A percentile compares a stretch with the other conserved stretches of the same genome.
These are phyloP conservation scores for Camponotus floridanus DNA, from an alignment of 1,140 invertebrate species.

Conservation along the genomic window DNA sequence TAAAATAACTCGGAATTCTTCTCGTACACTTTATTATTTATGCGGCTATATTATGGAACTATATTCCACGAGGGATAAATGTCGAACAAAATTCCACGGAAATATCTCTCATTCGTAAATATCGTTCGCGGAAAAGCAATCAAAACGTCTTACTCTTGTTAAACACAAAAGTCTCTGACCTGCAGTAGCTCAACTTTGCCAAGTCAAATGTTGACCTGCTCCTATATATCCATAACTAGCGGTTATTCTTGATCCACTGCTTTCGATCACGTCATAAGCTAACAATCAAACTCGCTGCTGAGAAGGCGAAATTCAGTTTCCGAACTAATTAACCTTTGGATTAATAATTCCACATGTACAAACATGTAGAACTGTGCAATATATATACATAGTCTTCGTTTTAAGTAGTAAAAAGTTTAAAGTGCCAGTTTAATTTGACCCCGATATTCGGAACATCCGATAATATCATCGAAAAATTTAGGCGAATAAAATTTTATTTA, in stretches of 20 bases:
- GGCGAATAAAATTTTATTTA: neutral
- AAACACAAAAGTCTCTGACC: conserved; percentile 72
- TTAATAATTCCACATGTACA: conserved; percentile 25
- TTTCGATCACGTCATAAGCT: conserved; percentile 86
- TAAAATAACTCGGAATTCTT: neutral
- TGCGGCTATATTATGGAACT: neutral
- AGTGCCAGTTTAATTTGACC: neutral
- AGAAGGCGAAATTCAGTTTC: conserved; percentile 46
- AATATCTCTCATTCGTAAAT: neutral
- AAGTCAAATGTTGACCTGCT: conserved; percentile 75
- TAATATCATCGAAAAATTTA: neutral
- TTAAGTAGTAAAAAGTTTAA: neutral
- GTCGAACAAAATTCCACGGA: neutral
- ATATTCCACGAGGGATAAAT: conserved; percentile 20
- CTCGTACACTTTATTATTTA: neutral
- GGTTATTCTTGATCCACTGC: conserved; percentile 30
- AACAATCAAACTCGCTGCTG: conserved; percentile 91
- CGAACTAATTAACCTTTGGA: conserved; percentile 36
- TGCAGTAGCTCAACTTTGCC: conserved; percentile 50
- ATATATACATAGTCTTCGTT: neutral
- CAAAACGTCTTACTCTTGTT: conserved; percentile 33
- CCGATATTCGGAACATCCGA: neutral
- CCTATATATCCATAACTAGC: conserved; percentile 32
- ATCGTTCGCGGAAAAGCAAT: conserved; percentile 32
- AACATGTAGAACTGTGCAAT: neutral